Percentiles rank a stretch among this genome's conserved stretches.
phyloP scores from a whole-genome alignment of 2,797 vertebrate genomes.

The Naso thynnoides region DNA sequence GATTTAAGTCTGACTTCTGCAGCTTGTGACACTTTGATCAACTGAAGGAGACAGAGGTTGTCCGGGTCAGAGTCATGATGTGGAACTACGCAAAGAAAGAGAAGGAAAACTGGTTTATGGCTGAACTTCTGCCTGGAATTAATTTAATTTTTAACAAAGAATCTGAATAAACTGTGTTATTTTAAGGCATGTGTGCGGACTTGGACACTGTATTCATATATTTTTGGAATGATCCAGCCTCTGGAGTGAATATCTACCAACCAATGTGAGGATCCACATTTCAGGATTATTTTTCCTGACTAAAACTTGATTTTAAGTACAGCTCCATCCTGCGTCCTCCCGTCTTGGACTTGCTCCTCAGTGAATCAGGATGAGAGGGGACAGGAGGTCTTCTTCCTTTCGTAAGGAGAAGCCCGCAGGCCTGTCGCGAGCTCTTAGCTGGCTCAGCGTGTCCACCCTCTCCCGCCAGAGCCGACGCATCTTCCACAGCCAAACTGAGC shows the following conservation, averaged over 20 bases:
- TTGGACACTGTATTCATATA: constrained; percentile 19
- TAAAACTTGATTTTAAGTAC: constrained; percentile 1
- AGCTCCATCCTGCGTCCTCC: not conserved
- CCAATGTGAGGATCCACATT: constrained; percentile 22
- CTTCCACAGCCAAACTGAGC: constrained; percentile 93
- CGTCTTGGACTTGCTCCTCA: not conserved
- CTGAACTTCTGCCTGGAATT: constrained; percentile 44
- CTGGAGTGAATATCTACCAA: constrained; percentile 4
- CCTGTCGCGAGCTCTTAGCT: constrained; percentile 92
- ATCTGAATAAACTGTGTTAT: constrained; percentile 27
- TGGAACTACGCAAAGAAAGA: constrained; percentile 30
- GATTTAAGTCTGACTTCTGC: constrained; percentile 39
- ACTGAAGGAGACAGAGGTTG: constrained; percentile 41
- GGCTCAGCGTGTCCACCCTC: constrained; percentile 93
- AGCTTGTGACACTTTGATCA: constrained; percentile 40
- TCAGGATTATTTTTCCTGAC: constrained; percentile 29
- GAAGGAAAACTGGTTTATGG: constrained; percentile 32
- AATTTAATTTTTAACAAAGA: constrained; percentile 35
- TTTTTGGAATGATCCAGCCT: constrained; percentile 43
- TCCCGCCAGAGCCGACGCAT: constrained; percentile 92
- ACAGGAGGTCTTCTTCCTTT: constrained; percentile 87
- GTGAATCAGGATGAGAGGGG: constrained; percentile 90
- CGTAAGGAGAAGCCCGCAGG: constrained; percentile 86
- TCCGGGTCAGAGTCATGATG: constrained; percentile 44
- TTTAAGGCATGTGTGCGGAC: constrained; percentile 22